Base-by-base conservation (phyloP, 2,888 invertebrate genomes). In the Brachylomia viminalis region DNA sequence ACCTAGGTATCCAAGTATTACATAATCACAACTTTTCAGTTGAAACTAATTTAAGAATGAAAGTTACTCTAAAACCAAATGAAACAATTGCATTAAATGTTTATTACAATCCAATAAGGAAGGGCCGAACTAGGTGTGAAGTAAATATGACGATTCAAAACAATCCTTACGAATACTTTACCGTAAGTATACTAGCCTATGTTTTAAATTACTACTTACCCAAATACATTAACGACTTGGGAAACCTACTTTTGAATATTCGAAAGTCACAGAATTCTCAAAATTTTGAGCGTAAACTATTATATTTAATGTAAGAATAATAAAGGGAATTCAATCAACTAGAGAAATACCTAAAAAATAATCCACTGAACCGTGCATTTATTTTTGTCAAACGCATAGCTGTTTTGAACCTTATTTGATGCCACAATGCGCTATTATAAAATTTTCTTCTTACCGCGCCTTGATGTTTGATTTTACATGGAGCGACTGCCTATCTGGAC, bases 161-260 rank as follows among this genome's bases (percentile, higher is more conserved):
- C 77, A 96, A 96, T 88, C 95, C 96, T 30, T 96, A 93, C 72
- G 96, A 96, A 89, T 92, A 91, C 86, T 96, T 91, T 87, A 93
- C 92, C 83, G 96, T 96, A 91, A 90, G 81, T 72, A 56, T 52
- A 30, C 1, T 13, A 38, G n/a, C 17, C 15, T 17, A 61, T 15
- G 56, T 54, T 47, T 61, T 23, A 17, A 42, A 72, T 72, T 49
- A 30, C 11, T 30, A 52, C 17, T 61, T n/a, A n/a, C n/a, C n/a
- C n/a, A n/a, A 20, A 27, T 49, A 15, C 5, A 42, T 47, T 38
- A 11, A 15, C n/a, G n/a, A n/a, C n/a, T n/a, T n/a, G n/a, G n/a
- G 11, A 27, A n/a, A 58, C 27, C 54, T 45, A 56, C 7, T 20
- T 30, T 72, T 13, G 4, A 56, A 33, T 68, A 49, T 71, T 70